Percentiles rank a stretch among this genome's conserved stretches.
These are phyloP conservation scores for Lysandra bellargus DNA, from an alignment of 2,888 invertebrate species.

Conservation along the genomic window DNA sequence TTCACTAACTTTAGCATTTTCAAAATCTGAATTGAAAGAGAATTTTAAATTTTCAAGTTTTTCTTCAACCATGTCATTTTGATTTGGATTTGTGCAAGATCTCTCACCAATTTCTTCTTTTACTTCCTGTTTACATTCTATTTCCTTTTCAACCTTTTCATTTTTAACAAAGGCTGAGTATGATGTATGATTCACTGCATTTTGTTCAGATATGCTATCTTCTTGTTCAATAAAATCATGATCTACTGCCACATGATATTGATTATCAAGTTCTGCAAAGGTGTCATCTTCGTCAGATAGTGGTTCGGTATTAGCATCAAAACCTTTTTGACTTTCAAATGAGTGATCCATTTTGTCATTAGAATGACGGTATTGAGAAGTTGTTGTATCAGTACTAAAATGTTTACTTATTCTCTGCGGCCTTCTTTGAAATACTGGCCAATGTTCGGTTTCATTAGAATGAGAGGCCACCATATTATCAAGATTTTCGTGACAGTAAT, in stretches of 20 bases:
- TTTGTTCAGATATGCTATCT: slow-evolving; percentile 50
- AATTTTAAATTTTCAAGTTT: not conserved
- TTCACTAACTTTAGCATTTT: slow-evolving; percentile 33
- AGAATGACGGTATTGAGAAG: slow-evolving; percentile 34
- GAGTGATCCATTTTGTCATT: slow-evolving; percentile 38
- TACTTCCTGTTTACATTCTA: not conserved
- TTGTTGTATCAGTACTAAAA: slow-evolving; percentile 43
- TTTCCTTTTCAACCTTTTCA: slow-evolving; percentile 40
- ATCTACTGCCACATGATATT: slow-evolving; percentile 75
- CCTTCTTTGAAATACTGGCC: slow-evolving; percentile 55
- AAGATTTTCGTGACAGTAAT: slow-evolving; percentile 39
- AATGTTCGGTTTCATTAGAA: slow-evolving; percentile 39
- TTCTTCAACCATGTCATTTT: not conserved
- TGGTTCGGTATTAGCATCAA: slow-evolving; percentile 57
- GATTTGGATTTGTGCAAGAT: not conserved
- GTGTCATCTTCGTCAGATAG: slow-evolving; percentile 66
- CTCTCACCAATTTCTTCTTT: not conserved
- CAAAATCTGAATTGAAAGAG: slow-evolving; percentile 29
- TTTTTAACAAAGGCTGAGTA: slow-evolving; percentile 42
- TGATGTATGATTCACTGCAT: slow-evolving; percentile 35
- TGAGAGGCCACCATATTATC: slow-evolving; percentile 39
- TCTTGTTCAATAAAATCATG: slow-evolving; percentile 63
- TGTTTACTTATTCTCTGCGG: slow-evolving; percentile 45
- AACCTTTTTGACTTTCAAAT: slow-evolving; percentile 51
- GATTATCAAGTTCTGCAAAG: slow-evolving; percentile 71